Base-by-base conservation (phyloP, 2,888 invertebrate genomes). In the Phengaris alcon region DNA sequence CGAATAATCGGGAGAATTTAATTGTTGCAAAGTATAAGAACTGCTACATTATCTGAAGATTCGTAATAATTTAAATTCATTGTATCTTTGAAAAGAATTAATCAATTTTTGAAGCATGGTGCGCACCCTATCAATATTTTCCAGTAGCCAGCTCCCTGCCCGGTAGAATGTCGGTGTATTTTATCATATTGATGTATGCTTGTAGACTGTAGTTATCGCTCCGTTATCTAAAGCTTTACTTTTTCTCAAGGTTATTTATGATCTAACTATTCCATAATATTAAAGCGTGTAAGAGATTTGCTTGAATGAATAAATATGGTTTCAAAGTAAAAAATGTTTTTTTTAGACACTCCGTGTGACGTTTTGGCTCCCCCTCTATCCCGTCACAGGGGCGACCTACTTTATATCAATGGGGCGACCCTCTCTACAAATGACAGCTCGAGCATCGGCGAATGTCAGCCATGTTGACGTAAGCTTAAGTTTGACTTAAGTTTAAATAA, bases 271-370 rank as follows among this genome's bases (percentile, higher is more conserved):
- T 72, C 22, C 72, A 72, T 72, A n/a, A 69, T 69, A 54, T 48
- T 10, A 15, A 54, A 72, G 44, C 13, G 72, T 72, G 72, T 72
- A 72, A 68, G 68, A 52, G 54, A 69, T 68, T 54, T 75, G 74
- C 74, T 75, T 75, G 68, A 68, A 68, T 69, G 69, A 75, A 75
- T 75, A 75, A 75, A 75, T 54, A 72, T 74, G 74, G 48, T 75
- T 55, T 75, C 64, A 54, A 68, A 44, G 35, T 54, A 22, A 44
- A 54, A 51, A 15, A 22, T 59, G 59, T 59, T 59, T 35, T n/a
- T 54, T 12, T 12, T 12, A 5, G 52, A 8, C 1, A 52, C 35
- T 35, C 35, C 4, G 52, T 9, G 12, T 2, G 52, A 8, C 10
- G 8, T 9, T 9, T 12, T 12, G 52, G 8, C 2, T 52, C 10